Evolutionary conservation across 1,140 invertebrate genomes (phyloP), one percentile per base, ranked within the genome.

Genomic region (Rhopalosiphum maidis): DNA sequence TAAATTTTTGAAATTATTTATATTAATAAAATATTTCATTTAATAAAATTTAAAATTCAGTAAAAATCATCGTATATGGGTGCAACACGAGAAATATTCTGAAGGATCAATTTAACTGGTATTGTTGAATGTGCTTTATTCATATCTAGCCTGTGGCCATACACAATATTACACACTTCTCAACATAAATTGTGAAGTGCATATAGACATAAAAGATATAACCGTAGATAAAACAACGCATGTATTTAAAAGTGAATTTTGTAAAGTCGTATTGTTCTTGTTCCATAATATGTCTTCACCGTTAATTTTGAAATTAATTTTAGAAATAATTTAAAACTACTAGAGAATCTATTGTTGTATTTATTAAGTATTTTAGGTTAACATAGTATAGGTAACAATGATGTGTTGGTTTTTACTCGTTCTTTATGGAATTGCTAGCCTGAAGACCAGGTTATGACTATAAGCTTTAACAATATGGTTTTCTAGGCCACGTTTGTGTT

Each of bases 401-500:
- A 89, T 54, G 51, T 55, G 22, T 55, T 55, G 9, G 15, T 55
- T 55, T 54, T 35, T 89, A 54, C 9, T 54, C 18, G 46, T 54
- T 89, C n/a, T 23, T 37, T 7, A 41, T 35, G n/a, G 48, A 41
- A 55, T 37, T 6, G 43, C 2, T 48, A 48, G 46, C 25, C 87
- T 25, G 22, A 48, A 30, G 86, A 88, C 30, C n/a, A 48, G 30
- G 48, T 88, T 89, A 89, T 54, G 41, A 41, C 41, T 41, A 41
- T 41, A 54, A 89, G 8, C 4, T 89, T 25, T 55, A 89, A 37
- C 68, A 77, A 92, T 82, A 92, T 92, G 46, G 91, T 92, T 11
- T 83, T 92, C 60, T 92, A 92, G 77, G 77, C 77, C 91, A n/a
- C n/a, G n/a, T 83, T 54, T 92, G 46, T 51, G 41, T 83, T 25